Evolutionary conservation across 2,888 invertebrate genomes (phyloP).

Genomic region (Yponomeuta plumbellus): DNA sequence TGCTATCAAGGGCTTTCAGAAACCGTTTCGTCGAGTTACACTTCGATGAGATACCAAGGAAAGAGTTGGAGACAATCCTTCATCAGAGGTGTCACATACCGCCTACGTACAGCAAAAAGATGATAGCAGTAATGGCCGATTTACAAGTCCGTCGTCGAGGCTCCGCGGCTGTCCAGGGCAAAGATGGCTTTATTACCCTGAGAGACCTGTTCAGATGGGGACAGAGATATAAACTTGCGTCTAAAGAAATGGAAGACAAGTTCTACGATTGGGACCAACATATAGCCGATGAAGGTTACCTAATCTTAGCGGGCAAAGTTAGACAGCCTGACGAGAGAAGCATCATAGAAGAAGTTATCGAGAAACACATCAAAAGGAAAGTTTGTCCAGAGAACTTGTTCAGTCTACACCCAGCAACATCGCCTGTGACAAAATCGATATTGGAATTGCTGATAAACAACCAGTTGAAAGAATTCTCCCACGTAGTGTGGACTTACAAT

Average conservation of each 20-base stretch:
- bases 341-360: conserved; percentile 87
- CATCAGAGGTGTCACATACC: conserved; percentile 93
- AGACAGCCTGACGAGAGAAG: conserved; percentile 87
- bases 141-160: conserved; percentile 88
- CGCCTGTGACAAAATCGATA: conserved; percentile 84
- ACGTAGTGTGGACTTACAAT: conserved; percentile 96
- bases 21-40: conserved; percentile 98
- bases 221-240: conserved; percentile 89
- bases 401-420: conserved; percentile 80
- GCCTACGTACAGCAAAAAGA: conserved; percentile 89
- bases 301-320: conserved; percentile 95
- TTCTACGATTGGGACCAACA: conserved; percentile 98
- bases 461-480: conserved; percentile 77
- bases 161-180: conserved; percentile 93
- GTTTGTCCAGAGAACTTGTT: conserved; percentile 84
- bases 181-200: conserved; percentile 94
- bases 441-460: conserved; percentile 80
- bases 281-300: conserved; percentile 96
- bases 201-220: conserved; percentile 98
- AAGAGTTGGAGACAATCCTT: conserved; percentile 91
- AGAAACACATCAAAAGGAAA: conserved; percentile 86
- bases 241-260: conserved; percentile 71
- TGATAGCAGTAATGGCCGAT: conserved; percentile 94
- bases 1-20: conserved; percentile 96
- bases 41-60: conserved; percentile 94